Evolutionary conservation across 1,140 invertebrate genomes (phyloP).

Genomic region (Colletes gigas): DNA sequence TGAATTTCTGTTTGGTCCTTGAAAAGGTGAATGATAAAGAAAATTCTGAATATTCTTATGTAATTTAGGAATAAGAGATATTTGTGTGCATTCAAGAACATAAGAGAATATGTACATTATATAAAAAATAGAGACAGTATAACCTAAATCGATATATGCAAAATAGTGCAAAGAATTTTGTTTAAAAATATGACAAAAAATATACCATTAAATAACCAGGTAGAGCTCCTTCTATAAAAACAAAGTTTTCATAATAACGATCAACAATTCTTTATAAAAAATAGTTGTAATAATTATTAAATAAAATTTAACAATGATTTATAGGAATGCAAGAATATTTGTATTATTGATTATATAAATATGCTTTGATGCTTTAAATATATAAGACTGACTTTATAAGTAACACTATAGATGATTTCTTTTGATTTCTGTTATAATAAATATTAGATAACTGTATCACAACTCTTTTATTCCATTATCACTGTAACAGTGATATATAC

Average conservation of each 20-base stretch:
- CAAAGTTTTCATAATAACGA: constrained; percentile 27
- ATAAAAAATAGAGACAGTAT: constrained; percentile 7
- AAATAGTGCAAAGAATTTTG: constrained; percentile 15
- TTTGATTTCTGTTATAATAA: neutral
- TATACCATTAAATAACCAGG: constrained; percentile 46
- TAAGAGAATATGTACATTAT: constrained; percentile 24
- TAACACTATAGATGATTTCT: neutral
- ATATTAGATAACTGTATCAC: neutral
- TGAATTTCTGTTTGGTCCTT: neutral
- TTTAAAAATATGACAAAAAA: constrained; percentile 40
- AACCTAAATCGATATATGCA: constrained; percentile 30
- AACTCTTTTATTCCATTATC: neutral
- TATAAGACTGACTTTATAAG: neutral
- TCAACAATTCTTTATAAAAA: constrained; percentile 12
- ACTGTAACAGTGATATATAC: neutral
- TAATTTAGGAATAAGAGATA: constrained; percentile 12
- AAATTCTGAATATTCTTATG: constrained; percentile 15
- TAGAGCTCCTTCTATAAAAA: constrained; percentile 44
- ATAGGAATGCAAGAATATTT: neutral
- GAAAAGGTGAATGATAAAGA: constrained; percentile 6
- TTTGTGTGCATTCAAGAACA: constrained; percentile 39
- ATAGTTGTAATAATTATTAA: neutral
- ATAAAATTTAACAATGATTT: neutral
- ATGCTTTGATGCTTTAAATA: neutral
- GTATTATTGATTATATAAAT: neutral